phyloP scores from a whole-genome alignment of 2,797 vertebrate species.

The Enteromius mattozi region DNA sequence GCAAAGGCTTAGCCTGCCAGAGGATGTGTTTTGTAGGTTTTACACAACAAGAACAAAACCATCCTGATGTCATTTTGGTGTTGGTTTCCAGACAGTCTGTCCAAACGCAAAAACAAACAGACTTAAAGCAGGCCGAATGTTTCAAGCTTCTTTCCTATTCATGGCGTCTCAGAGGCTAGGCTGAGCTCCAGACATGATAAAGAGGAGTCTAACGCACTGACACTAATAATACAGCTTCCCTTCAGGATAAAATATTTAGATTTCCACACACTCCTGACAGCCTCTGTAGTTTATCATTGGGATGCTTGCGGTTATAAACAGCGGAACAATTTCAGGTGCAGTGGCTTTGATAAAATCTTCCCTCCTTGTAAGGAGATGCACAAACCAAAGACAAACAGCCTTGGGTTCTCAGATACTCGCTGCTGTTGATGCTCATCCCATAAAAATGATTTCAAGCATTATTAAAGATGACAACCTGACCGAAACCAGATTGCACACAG shows the following conservation, averaged over 20 bases:
- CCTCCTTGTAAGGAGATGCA: constrained; percentile 65
- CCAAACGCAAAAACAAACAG: constrained; percentile 15
- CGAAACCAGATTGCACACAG: constrained; percentile 8
- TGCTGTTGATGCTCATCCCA: not conserved
- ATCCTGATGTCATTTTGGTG: not conserved
- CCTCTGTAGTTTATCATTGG: constrained; percentile 75
- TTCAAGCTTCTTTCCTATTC: constrained; percentile 23
- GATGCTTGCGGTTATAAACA: constrained; percentile 73
- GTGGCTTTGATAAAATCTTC: constrained; percentile 57
- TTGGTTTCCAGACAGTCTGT: not conserved
- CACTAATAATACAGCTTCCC: constrained; percentile 68
- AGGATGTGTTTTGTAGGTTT: not conserved
- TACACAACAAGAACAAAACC: constrained; percentile 3
- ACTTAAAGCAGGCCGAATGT: not conserved
- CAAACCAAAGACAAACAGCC: constrained; percentile 40
- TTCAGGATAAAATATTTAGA: constrained; percentile 77
- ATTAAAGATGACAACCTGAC: constrained; percentile 19
- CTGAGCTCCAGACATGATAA: constrained; percentile 35
- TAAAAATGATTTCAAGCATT: constrained; percentile 23
- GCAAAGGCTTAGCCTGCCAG: too few relatives aligned
- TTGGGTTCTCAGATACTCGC: not conserved
- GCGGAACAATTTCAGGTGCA: constrained; percentile 68
- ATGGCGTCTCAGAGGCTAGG: constrained; percentile 33
- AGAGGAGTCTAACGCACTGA: constrained; percentile 30
- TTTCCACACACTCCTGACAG: constrained; percentile 68